These are phyloP conservation scores for Apis florea DNA, from an alignment of 1,140 invertebrate genomes.

Conservation along the genomic window DNA sequence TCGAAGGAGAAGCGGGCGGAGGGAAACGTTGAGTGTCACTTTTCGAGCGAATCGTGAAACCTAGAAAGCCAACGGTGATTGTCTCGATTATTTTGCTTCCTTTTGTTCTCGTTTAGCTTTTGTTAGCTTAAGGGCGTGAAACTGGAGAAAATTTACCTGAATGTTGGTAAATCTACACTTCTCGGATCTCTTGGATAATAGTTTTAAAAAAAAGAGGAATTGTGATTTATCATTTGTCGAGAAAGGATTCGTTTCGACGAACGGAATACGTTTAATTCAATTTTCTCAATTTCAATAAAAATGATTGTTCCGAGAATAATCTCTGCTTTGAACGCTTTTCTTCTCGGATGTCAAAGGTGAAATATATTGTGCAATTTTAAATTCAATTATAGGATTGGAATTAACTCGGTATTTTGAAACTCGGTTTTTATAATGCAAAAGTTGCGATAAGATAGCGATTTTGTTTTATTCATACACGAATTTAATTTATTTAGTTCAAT, in stretches of 20 bases:
- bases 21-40: not conserved
- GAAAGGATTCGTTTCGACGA: not conserved
- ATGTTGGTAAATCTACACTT: not conserved
- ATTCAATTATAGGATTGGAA: too few relatives aligned
- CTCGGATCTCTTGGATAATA: not conserved
- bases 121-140: conserved; percentile 4
- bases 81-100: conserved; percentile 10
- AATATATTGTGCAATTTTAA: not conserved
- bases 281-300: not conserved
- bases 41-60: not conserved
- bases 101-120: conserved; percentile 24
- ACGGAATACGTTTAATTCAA: not conserved
- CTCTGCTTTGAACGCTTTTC: not conserved
- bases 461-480: too few relatives aligned
- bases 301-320: not conserved
- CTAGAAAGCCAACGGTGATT: conserved; percentile 11
- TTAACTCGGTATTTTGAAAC: too few relatives aligned
- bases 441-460: too few relatives aligned
- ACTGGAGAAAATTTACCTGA: not conserved
- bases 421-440: too few relatives aligned
- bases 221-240: too few relatives aligned
- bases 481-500: too few relatives aligned
- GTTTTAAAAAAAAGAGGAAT: not conserved
- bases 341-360: not conserved
- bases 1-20: too few relatives aligned